Percentiles rank a stretch among this genome's conserved stretches.
These are phyloP conservation scores for Thalassaphorura encarpata DNA, from an alignment of 1,140 invertebrate genomes.

Conservation along the genomic window DNA sequence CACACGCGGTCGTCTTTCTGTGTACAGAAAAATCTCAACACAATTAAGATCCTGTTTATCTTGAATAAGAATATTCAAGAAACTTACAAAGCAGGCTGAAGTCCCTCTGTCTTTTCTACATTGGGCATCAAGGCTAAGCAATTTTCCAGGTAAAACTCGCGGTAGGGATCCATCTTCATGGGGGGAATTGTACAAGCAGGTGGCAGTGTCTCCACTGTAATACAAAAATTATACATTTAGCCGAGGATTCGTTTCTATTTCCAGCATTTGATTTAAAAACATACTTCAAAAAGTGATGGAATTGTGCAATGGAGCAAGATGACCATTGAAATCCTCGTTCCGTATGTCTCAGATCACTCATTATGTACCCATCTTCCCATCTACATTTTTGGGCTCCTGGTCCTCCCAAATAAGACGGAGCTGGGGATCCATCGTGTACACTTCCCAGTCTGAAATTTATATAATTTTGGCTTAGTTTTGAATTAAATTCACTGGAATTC, in stretches of 20 bases:
- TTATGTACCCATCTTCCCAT: slow-evolving; percentile 93
- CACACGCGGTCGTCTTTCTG: slow-evolving; percentile 89
- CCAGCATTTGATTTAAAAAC: slow-evolving; percentile 27
- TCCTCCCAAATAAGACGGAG: slow-evolving; percentile 84
- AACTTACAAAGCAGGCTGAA: slow-evolving; percentile 71
- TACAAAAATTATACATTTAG: slow-evolving; percentile 29
- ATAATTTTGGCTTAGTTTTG: slow-evolving; percentile 7
- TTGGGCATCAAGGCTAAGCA: slow-evolving; percentile 81
- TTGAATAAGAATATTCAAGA: slow-evolving; percentile 11
- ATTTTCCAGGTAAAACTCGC: slow-evolving; percentile 75
- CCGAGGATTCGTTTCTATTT: no score
- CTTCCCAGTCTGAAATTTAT: slow-evolving; percentile 61
- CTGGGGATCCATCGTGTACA: slow-evolving; percentile 88
- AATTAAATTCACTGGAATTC: not conserved
- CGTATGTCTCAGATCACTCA: slow-evolving; percentile 87
- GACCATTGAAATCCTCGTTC: slow-evolving; percentile 93
- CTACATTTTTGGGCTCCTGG: slow-evolving; percentile 90
- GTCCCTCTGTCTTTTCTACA: slow-evolving; percentile 87
- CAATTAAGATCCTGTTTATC: not conserved
- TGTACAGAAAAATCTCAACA: slow-evolving; percentile 29
- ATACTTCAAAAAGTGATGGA: slow-evolving; percentile 92
- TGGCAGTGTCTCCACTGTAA: slow-evolving; percentile 79
- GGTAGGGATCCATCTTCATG: slow-evolving; percentile 85
- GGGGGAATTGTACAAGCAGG: slow-evolving; percentile 83
- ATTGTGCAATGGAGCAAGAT: slow-evolving; percentile 82